Evolutionary conservation across 1,140 invertebrate genomes (phyloP), one percentile per base, ranked within the genome.

Genomic region (Adoxophyes honmai): DNA sequence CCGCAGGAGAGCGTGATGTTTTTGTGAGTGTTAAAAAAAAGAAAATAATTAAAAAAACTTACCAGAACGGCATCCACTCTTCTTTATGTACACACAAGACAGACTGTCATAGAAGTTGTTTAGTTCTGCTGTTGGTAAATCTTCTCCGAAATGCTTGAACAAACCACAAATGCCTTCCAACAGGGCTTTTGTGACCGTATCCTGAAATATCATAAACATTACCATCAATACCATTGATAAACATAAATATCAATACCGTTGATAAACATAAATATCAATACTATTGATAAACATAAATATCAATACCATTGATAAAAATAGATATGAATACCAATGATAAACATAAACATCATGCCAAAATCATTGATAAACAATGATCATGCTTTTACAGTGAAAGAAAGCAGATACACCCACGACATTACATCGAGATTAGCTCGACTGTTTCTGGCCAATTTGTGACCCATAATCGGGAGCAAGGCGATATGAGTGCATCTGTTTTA

Each of bases 91-190:
- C 0, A 35, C 34, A 4, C 18, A 16, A 6, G 51, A 11, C 6
- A 75, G 56, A 13, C 62, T 58, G 2, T 70, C 60, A 37, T 70
- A 75, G 33, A 75, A 66, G 0, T 54, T 7, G 1, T 58, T 58
- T 0, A 78, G 34, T 11, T 78, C 73, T 0, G 35, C 38, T 0
- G 56, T 62, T 0, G 68, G 62, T 3, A 78, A 18, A 0, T 78
- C 67, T 6, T 14, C 21, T 1, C 67, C 73, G 33, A 73, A 78
- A 42, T 70, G 58, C 15, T 68, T 68, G 53, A 78, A 61, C n/a
- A 78, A 8, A 5, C 70, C 61, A 10, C 51, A 11, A 0, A 74
- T 52, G 4, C 66, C 73, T 48, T 70, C 56, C 0, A 78, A 52
- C 0, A 72, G 52, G 1, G 70, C 37, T 4, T 62, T 67, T 0